phyloP scores from a whole-genome alignment of 2,888 invertebrate species.

The Cyrtodaria siliqua region DNA sequence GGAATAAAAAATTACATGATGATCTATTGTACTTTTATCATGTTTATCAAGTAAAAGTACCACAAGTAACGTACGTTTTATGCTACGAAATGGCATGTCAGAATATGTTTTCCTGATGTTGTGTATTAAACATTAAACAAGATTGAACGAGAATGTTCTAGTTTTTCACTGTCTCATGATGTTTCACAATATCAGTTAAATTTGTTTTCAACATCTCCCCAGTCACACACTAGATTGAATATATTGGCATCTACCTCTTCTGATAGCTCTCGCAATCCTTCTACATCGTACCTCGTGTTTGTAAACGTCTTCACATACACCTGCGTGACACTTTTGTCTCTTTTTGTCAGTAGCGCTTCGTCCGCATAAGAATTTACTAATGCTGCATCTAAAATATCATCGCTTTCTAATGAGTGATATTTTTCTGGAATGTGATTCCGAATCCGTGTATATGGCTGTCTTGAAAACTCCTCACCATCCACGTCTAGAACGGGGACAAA shows the following conservation, averaged over 20 bases:
- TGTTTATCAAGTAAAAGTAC: constrained; percentile 1
- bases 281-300: constrained; percentile 27
- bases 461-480: constrained; percentile 19
- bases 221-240: constrained; percentile 34
- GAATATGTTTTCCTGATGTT: constrained; percentile 22
- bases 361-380: constrained; percentile 16
- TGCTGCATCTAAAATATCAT: constrained; percentile 13
- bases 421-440: constrained; percentile 15
- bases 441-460: constrained; percentile 20
- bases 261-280: constrained; percentile 12
- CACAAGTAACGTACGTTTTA: constrained; percentile 5
- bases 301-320: constrained; percentile 19
- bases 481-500: constrained; percentile 31
- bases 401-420: constrained; percentile 4
- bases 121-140: constrained; percentile 12
- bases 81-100: constrained; percentile 7
- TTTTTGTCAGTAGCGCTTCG: constrained; percentile 20
- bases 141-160: constrained; percentile 11
- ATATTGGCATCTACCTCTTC: constrained; percentile 20
- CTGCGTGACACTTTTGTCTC: constrained; percentile 13
- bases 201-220: constrained; percentile 11
- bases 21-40: neutral
- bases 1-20: constrained; percentile 1
- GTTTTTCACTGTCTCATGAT: constrained; percentile 9
- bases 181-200: constrained; percentile 28